Evolutionary conservation across 2,888 invertebrate species (phyloP).

Genomic region (Drosophila nr. perissopoda): DNA sequence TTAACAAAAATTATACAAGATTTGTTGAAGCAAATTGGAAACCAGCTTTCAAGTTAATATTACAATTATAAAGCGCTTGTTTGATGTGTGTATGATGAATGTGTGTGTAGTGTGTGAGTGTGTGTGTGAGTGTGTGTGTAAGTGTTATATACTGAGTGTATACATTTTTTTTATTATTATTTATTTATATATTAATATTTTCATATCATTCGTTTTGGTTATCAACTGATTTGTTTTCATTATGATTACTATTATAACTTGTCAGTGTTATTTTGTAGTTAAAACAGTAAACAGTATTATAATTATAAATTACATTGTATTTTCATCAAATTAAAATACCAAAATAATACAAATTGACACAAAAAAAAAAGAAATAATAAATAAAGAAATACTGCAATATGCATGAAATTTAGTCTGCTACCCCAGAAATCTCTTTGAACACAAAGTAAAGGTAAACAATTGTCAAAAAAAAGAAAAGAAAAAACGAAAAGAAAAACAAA

Average conservation of each 20-base stretch:
- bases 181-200: constrained; percentile 68
- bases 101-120: constrained; percentile 9
- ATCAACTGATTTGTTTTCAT: constrained; percentile 65
- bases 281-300: constrained; percentile 62
- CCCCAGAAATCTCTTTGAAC: constrained; percentile 82
- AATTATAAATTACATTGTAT: constrained; percentile 67
- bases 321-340: constrained; percentile 60
- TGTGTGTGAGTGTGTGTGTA: constrained; percentile 13
- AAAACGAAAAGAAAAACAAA: neutral
- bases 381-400: constrained; percentile 62
- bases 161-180: constrained; percentile 53
- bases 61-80: constrained; percentile 23
- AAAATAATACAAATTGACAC: constrained; percentile 51
- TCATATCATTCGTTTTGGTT: constrained; percentile 63
- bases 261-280: constrained; percentile 73
- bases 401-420: constrained; percentile 85
- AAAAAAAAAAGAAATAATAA: constrained; percentile 25
- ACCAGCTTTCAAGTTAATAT: neutral
- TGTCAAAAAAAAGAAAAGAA: constrained; percentile 6
- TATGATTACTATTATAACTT: constrained; percentile 70
- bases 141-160: constrained; percentile 46
- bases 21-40: neutral
- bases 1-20: constrained; percentile 3
- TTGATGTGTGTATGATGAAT: constrained; percentile 19
- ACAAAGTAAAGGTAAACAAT: constrained; percentile 35